Percentiles rank a stretch among this genome's conserved stretches.
These are phyloP conservation scores for Triplophysa rosa DNA, from an alignment of 2,113 vertebrate species.

Conservation along the genomic window DNA sequence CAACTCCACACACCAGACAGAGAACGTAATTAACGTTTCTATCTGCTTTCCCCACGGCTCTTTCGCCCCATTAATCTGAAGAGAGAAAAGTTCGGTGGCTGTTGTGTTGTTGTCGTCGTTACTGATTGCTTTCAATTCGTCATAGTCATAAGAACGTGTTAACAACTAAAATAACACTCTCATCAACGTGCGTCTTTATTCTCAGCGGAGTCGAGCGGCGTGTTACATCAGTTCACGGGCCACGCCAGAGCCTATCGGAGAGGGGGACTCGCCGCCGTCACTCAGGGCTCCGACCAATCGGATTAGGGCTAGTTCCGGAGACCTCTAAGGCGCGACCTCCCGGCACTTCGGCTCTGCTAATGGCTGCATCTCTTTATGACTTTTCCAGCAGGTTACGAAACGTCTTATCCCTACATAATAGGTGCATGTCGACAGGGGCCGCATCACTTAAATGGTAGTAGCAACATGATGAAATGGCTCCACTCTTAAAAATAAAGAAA, in stretches of 20 bases:
- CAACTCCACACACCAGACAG: conserved; percentile 15
- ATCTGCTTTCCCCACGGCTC: background rate
- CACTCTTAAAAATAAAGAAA: conserved; percentile 26
- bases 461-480: conserved; percentile 2
- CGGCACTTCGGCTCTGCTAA: background rate
- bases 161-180: conserved; percentile 33
- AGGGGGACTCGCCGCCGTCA: conserved; percentile 1
- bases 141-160: conserved; percentile 30
- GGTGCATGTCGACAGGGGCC: conserved; percentile 5
- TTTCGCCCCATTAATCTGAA: conserved; percentile 38
- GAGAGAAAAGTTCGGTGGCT: background rate
- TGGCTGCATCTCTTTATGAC: conserved; percentile 3
- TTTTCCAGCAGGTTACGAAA: background rate
- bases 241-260: background rate
- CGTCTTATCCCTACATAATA: conserved; percentile 4
- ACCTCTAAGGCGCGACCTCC: background rate
- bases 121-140: conserved; percentile 32
- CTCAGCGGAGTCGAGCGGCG: background rate
- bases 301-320: background rate
- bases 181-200: background rate
- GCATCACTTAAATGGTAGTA: conserved; percentile 17
- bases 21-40: conserved; percentile 26
- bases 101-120: conserved; percentile 10
- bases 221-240: conserved; percentile 2
- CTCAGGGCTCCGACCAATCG: conserved; percentile 1